Evolutionary conservation across 2,113 vertebrate genomes (phyloP).

Genomic region (Geococcyx californianus): DNA sequence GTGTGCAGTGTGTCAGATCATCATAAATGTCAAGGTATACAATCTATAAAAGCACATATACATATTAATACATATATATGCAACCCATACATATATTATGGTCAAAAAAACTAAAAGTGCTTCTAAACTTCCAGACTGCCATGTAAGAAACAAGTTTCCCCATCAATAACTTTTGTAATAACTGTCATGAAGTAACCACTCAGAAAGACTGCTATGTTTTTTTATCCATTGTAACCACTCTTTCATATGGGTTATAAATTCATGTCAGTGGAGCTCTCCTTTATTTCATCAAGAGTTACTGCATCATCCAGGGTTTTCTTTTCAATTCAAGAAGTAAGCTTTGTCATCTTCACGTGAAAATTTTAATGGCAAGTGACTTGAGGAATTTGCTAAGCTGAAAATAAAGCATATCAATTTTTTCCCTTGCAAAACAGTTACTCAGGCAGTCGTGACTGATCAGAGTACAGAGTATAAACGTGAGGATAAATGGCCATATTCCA

Average conservation of each 20-base stretch:
- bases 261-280: background rate
- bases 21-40: background rate
- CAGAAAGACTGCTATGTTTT: background rate
- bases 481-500: background rate
- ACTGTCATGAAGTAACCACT: background rate
- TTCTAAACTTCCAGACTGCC: background rate
- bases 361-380: background rate
- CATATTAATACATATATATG: background rate
- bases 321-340: background rate
- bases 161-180: background rate
- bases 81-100: background rate
- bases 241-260: background rate
- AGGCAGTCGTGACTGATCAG: background rate
- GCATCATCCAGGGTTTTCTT: background rate
- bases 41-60: background rate
- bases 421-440: background rate
- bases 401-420: background rate
- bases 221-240: background rate
- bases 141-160: background rate
- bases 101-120: background rate
- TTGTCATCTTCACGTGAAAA: background rate
- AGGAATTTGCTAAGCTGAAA: background rate
- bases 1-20: background rate
- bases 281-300: background rate
- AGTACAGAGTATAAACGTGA: accelerated